Evolutionary conservation across 2,888 invertebrate species (phyloP), one percentile per base, ranked within the genome.

Genomic region (Phanerotoma sp.): DNA sequence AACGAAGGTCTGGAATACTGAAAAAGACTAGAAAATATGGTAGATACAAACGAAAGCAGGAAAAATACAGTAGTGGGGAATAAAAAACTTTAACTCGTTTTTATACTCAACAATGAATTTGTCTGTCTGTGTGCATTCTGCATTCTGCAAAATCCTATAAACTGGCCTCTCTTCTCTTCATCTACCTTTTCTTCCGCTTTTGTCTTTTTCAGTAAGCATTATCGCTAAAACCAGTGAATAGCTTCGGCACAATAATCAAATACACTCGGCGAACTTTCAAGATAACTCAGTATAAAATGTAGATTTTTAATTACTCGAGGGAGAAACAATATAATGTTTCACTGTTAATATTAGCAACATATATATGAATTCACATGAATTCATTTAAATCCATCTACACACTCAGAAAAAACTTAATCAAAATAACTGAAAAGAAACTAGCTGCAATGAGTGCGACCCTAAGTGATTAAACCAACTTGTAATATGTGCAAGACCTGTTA

Each of bases 91-190:
- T 59, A 61, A 61, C 61, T 61, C 57, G 61, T 57, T 59, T 59
- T 59, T 57, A 55, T 55, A 38, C 58, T 53, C 54, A 30, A 61
- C 61, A 61, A 62, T 62, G 61, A 57, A 59, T 54, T 61, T 51
- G 62, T 61, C 57, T 54, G 44, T 35, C 57, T 54, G 44, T 35
- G 38, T 55, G 57, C 57, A 63, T 63, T 63, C 59, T 56, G 56
- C 56, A 61, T 57, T 58, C 58, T 61, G 52, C 57, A 58, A 57
- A 62, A 62, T 61, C 58, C 61, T 58, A 60, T 61, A 62, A n/a
- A 61, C 57, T 51, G 53, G 50, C 54, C 42, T 35, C 32, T 32
- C 44, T 45, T 46, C 32, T 11, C 40, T 20, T 35, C 50, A 20
- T 33, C 37, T 33, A 13, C 42, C 9, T 35, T 22, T 35, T 10